phyloP scores from a whole-genome alignment of 1,140 invertebrate species.

The Eumeta japonica region DNA sequence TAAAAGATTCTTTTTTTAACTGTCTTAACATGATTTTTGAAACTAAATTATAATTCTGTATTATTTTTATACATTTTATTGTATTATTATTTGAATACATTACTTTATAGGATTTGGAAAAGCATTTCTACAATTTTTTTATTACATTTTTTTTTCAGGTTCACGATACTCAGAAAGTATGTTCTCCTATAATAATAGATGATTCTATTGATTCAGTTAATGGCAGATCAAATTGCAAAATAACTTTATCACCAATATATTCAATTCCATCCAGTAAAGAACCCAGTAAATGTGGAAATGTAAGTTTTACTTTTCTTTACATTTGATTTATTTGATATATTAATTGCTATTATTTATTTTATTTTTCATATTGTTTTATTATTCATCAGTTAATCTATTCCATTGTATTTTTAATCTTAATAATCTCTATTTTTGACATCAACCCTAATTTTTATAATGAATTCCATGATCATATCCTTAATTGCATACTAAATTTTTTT shows the following conservation, averaged over 20 bases:
- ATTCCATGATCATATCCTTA: no score
- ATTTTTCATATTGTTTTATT: neutral
- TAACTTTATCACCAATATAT: conserved; percentile 5
- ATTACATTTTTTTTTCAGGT: no score
- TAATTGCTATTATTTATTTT: neutral
- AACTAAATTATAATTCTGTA: no score
- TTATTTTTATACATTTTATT: conserved; percentile 8
- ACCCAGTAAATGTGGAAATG: conserved; percentile 34
- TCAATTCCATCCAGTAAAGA: conserved; percentile 8
- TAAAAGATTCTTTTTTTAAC: no score
- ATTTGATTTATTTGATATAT: neutral
- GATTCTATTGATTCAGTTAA: conserved; percentile 26
- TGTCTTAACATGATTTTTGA: no score
- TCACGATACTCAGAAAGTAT: conserved; percentile 19
- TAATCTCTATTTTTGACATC: neutral
- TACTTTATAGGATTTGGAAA: no score
- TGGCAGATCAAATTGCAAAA: conserved; percentile 13
- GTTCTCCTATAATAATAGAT: conserved; percentile 34
- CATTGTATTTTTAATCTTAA: neutral
- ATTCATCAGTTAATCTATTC: neutral
- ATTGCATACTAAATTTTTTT: neutral
- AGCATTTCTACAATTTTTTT: no score
- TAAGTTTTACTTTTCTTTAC: conserved; percentile 20
- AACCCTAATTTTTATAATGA: no score
- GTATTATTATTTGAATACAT: no score